Percentiles rank a stretch among this genome's conserved stretches.
Conservation (phyloP, 2,113 vertebrate species). For the Sceloporus tristichus region DNA sequence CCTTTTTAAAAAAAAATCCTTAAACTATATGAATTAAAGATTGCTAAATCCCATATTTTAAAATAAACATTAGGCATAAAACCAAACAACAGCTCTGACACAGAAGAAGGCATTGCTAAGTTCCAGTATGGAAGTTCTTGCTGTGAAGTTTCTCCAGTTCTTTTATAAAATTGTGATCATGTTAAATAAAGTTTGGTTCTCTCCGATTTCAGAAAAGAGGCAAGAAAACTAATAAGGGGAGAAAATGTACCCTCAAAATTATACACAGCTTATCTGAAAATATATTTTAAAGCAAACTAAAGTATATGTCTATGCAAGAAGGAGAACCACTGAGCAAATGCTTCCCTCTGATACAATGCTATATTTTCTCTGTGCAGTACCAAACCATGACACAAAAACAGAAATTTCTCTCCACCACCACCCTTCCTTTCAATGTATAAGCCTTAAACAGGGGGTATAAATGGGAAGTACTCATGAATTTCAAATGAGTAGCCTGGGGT, state of each 20-base stretch:
- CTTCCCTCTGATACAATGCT: background rate
- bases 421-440: background rate
- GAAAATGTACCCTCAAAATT: background rate
- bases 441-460: background rate
- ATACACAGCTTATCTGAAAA: background rate
- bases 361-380: background rate
- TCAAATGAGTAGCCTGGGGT: slow-evolving; percentile 16
- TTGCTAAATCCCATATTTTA: background rate
- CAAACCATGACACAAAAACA: background rate
- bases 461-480: slow-evolving; percentile 42
- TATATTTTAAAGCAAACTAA: background rate
- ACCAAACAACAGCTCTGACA: background rate
- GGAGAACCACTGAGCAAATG: background rate
- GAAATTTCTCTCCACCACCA: background rate
- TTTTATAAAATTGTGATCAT: background rate
- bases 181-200: background rate
- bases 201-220: background rate
- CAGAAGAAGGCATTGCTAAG: background rate
- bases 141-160: background rate
- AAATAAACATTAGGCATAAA: background rate
- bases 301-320: background rate
- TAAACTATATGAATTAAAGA: background rate
- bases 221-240: background rate
- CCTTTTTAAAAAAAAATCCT: background rate
- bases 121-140: background rate